These are phyloP conservation scores for Phrynocephalus forsythii DNA, from an alignment of 2,797 vertebrate genomes.

Conservation along the genomic window DNA sequence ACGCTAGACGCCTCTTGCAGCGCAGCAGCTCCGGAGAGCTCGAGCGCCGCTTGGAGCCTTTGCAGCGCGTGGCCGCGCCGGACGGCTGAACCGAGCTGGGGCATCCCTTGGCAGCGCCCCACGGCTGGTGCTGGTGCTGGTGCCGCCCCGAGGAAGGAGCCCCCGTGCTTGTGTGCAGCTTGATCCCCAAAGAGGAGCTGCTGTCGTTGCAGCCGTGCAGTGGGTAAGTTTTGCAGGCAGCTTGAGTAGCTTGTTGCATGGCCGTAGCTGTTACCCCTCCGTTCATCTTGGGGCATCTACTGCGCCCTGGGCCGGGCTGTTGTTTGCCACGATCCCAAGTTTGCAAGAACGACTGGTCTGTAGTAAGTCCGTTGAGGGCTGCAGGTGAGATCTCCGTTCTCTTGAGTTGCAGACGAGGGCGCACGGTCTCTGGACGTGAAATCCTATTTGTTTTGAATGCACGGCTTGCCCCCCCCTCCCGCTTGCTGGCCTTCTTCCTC, in stretches of 20 bases:
- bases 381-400: not conserved
- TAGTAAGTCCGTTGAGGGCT: no score
- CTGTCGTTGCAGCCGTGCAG: constrained; percentile 63
- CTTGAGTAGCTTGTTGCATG: constrained; percentile 4
- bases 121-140: not conserved
- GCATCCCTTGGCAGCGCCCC: not conserved
- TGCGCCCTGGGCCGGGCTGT: not conserved
- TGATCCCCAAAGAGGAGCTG: constrained; percentile 12
- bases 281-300: constrained; percentile 63
- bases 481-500: not conserved
- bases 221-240: constrained; percentile 61
- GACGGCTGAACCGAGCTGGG: not conserved
- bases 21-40: constrained; percentile 90
- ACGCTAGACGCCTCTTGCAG: constrained; percentile 88
- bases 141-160: constrained; percentile 54
- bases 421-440: not conserved
- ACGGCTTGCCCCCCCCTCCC: constrained; percentile 36
- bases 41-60: constrained; percentile 69
- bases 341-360: not conserved
- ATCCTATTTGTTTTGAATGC: not conserved
- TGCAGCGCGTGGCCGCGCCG: constrained; percentile 8
- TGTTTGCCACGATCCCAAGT: not conserved
- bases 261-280: constrained; percentile 41
- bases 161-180: not conserved
- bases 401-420: not conserved